phyloP scores from a whole-genome alignment of 1,140 invertebrate genomes.

The Planococcus citri region DNA sequence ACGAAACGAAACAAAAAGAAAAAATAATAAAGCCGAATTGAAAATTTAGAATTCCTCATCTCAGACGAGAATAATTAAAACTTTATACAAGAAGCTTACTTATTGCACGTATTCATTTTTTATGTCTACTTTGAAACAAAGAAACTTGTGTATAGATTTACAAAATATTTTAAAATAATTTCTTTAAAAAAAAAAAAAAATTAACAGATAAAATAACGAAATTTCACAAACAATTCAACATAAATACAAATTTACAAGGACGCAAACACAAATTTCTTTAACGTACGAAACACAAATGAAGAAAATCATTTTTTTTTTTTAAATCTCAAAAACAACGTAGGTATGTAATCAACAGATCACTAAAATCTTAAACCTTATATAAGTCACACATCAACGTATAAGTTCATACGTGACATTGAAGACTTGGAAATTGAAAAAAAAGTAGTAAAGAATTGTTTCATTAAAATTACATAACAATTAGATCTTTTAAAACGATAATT shows the following conservation, averaged over 20 bases:
- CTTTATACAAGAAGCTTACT: no score
- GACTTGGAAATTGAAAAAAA: background rate
- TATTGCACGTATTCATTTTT: no score
- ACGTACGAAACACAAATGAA: background rate
- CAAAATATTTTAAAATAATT: no score
- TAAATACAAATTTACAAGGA: constrained; percentile 3
- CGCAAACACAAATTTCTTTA: background rate
- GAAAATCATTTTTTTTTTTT: background rate
- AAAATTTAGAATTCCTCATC: background rate
- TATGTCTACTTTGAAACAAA: no score
- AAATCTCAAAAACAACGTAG: background rate
- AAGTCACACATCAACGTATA: background rate
- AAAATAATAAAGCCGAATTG: background rate
- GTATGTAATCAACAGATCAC: constrained; percentile 2
- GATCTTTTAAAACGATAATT: background rate
- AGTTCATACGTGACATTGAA: background rate
- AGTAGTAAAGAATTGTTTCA: background rate
- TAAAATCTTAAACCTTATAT: background rate
- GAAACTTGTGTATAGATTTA: no score
- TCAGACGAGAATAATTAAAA: background rate
- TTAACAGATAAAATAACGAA: background rate
- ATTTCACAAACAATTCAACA: background rate
- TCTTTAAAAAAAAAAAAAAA: no score
- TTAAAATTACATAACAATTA: constrained; percentile 8
- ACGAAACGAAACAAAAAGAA: background rate